phyloP scores from a whole-genome alignment of 2,888 invertebrate genomes.

The Lacanobia oleracea region DNA sequence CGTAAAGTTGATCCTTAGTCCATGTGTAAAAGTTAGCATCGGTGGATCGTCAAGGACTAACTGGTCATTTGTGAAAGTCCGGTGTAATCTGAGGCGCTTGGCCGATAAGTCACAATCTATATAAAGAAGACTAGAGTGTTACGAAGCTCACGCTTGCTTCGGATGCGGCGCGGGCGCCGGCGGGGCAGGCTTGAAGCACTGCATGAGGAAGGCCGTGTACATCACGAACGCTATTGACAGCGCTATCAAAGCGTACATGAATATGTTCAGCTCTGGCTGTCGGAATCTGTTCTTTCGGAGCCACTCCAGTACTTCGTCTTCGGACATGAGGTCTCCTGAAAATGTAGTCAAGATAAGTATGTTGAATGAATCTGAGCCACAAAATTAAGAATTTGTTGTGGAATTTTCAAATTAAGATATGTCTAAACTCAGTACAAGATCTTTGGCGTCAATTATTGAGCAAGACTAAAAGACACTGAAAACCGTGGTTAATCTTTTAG shows the following conservation, averaged over 20 bases:
- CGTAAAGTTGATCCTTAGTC: slow-evolving; percentile 74
- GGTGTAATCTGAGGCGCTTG: slow-evolving; percentile 62
- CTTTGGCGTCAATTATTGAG: background rate
- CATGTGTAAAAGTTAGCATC: slow-evolving; percentile 65
- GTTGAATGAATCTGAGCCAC: too few species aligned
- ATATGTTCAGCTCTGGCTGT: slow-evolving; percentile 97
- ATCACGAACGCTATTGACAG: slow-evolving; percentile 96
- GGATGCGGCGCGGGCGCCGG: slow-evolving; percentile 91
- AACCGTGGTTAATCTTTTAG: background rate
- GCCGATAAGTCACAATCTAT: slow-evolving; percentile 72
- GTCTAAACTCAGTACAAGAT: background rate
- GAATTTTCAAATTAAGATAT: background rate
- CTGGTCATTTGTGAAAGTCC: slow-evolving; percentile 69
- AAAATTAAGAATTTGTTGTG: background rate
- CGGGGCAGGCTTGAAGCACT: slow-evolving; percentile 95
- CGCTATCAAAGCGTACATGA: slow-evolving; percentile 97
- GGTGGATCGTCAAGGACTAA: slow-evolving; percentile 73
- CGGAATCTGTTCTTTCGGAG: slow-evolving; percentile 97
- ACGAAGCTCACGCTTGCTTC: slow-evolving; percentile 91
- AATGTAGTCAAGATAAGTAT: slow-evolving; percentile 29
- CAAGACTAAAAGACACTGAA: background rate
- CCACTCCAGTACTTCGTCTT: slow-evolving; percentile 97
- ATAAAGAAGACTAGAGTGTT: slow-evolving; percentile 65
- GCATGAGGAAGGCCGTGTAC: slow-evolving; percentile 97
- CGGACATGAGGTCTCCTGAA: slow-evolving; percentile 95